phyloP scores from a whole-genome alignment of 2,888 invertebrate genomes.

The Oxytorus armatus region DNA sequence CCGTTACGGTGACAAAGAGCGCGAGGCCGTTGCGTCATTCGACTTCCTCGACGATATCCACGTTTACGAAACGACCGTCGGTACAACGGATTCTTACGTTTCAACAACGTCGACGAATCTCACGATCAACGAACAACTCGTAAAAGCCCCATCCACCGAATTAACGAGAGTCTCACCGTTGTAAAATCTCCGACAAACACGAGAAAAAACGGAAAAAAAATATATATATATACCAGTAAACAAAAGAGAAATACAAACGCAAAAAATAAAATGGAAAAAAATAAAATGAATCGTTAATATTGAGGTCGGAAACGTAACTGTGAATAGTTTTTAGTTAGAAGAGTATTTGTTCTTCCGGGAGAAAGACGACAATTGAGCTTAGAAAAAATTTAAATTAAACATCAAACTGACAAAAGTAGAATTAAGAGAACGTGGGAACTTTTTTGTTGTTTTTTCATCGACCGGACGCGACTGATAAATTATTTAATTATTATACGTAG shows the following conservation, averaged over 20 bases:
- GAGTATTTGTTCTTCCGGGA: constrained; percentile 48
- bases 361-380: constrained; percentile 66
- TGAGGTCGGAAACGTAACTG: constrained; percentile 36
- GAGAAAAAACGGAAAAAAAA: no score
- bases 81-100: constrained; percentile 33
- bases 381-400: constrained; percentile 51
- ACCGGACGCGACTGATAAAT: constrained; percentile 32
- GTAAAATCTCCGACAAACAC: constrained; percentile 70
- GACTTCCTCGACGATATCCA: constrained; percentile 91
- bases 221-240: neutral
- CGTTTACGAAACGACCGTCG: constrained; percentile 76
- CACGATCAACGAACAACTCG: constrained; percentile 67
- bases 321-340: constrained; percentile 62
- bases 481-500: constrained; percentile 18
- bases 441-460: constrained; percentile 14
- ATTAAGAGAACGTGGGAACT: constrained; percentile 35
- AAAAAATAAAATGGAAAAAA: constrained; percentile 4
- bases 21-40: constrained; percentile 91
- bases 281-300: constrained; percentile 12
- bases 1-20: constrained; percentile 91
- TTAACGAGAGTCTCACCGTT: constrained; percentile 79
- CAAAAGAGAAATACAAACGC: constrained; percentile 1
- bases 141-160: constrained; percentile 67
- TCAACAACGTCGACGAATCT: constrained; percentile 68
- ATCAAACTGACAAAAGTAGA: constrained; percentile 45